These are phyloP conservation scores for Meloidogyne hapla DNA, from an alignment of 1,140 invertebrate species.

Conservation along the genomic window DNA sequence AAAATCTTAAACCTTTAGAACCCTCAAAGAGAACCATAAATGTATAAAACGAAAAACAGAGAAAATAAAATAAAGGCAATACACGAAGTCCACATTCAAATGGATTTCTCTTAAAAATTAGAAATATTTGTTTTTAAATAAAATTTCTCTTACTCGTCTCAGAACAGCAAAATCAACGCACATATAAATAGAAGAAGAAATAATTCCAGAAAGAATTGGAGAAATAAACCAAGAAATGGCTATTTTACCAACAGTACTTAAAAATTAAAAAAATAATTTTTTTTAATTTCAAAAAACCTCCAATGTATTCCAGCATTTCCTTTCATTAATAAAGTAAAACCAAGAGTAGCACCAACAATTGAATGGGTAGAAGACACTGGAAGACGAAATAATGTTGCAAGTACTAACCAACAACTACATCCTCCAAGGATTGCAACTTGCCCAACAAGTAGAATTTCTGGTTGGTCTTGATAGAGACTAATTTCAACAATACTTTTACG, in stretches of 20 bases:
- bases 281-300: constrained; percentile 73
- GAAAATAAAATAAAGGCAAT: constrained; percentile 85
- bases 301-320: constrained; percentile 82
- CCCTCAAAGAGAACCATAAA: constrained; percentile 87
- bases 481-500: constrained; percentile 48
- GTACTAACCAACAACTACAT: constrained; percentile 76
- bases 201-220: constrained; percentile 81
- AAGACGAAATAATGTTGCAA: constrained; percentile 85
- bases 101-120: constrained; percentile 70
- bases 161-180: constrained; percentile 79
- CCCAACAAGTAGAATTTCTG: constrained; percentile 56
- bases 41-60: constrained; percentile 86
- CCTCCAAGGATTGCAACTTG: constrained; percentile 67
- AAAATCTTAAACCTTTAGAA: constrained; percentile 75
- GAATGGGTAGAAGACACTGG: constrained; percentile 90
- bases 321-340: constrained; percentile 84
- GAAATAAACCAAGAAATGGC: constrained; percentile 93
- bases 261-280: not conserved
- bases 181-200: constrained; percentile 80
- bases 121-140: not conserved
- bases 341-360: constrained; percentile 91
- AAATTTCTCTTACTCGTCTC: constrained; percentile 67
- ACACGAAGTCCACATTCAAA: constrained; percentile 77
- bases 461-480: constrained; percentile 35
- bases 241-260: constrained; percentile 64